Evolutionary conservation across 37 sponge, comb jelly and placozoan species (phyloP), one percentile per base, ranked within the genome.

Genomic region (Cliona cf. orientalis): DNA sequence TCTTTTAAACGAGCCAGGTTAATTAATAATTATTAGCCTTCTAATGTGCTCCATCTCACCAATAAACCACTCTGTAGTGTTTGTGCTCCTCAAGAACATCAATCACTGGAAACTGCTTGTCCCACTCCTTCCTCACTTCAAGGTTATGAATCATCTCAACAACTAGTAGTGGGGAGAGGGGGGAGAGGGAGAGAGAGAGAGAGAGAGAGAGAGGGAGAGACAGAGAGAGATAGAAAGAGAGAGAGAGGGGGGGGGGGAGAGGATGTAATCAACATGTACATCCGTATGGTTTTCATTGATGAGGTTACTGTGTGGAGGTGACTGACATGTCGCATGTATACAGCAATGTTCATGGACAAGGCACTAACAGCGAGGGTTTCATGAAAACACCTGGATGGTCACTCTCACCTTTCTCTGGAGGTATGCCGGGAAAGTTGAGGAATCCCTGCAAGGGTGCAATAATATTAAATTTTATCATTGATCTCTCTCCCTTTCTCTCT

Each of bases 341-440:
- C 17, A 17, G 55, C n/a, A n/a, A n/a, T n/a, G n/a, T n/a, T n/a
- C n/a, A n/a, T n/a, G n/a, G n/a, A n/a, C n/a, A n/a, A n/a, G n/a
- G n/a, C n/a, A n/a, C n/a, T n/a, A n/a, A n/a, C n/a, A n/a, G n/a
- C n/a, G n/a, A n/a, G n/a, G n/a, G n/a, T n/a, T n/a, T n/a, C n/a
- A n/a, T n/a, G n/a, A n/a, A n/a, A n/a, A n/a, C n/a, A n/a, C n/a
- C n/a, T n/a, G n/a, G n/a, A n/a, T n/a, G n/a, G n/a, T n/a, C n/a
- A n/a, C n/a, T n/a, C n/a, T n/a, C n/a, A 88, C 89, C 64, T 46
- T 11, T 68, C 19, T 88, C 46, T 38, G 89, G 78, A 69, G 89
- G 77, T 23, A 88, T 88, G 19, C 83, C 89, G 14, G 82, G 82
- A 46, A 82, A 82, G 29, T 76, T 4, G 31, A 88, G 72, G 32